Base-by-base conservation (phyloP, 2,888 invertebrate genomes). In the Amphipyra tragopoginis region DNA sequence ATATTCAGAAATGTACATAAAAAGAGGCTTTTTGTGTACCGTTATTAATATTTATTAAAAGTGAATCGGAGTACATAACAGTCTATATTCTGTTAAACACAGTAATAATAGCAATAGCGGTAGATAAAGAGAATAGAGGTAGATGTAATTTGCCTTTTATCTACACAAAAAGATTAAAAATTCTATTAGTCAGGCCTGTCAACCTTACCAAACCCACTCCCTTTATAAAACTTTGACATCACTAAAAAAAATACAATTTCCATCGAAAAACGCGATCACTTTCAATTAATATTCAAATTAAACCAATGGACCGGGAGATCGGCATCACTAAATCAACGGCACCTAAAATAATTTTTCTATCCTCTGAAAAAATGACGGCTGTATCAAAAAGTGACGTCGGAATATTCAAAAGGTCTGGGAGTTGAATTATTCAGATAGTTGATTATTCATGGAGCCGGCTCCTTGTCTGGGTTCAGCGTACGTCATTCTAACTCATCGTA, bases 361-460 rank as follows among this genome's bases (percentile, higher is more conserved):
- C n/a, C 8, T 51, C 44, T 26, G 45, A 66, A 72, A 72, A 72
- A 72, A 69, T 72, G 52, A 63, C 64, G 58, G 57, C 21, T 58
- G 75, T 64, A 69, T 64, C 64, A 72, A 75, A 77, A 77, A 78
- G 45, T 78, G 75, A 65, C 72, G 66, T 26, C 53, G 47, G 53
- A 72, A 73, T 79, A 79, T 75, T 73, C 70, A 76, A 70, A 59
- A 54, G 63, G 60, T 48, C 62, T 59, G 51, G 48, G 38, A 69
- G 69, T 58, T 75, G 77, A 77, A 77, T 77, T 65, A 77, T 77
- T 77, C 79, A 77, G 66, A n/a, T 52, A 47, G 73, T 77, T 70
- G 67, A 70, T 73, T 77, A 77, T 77, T 77, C 79, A 77, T 77
- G 69, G 68, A 60, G 56, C 40, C n/a, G 33, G 52, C 61, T 72